Evolutionary conservation across 1,140 invertebrate genomes (phyloP), one percentile per base, ranked within the genome.

Genomic region (Heliconius hermathena): DNA sequence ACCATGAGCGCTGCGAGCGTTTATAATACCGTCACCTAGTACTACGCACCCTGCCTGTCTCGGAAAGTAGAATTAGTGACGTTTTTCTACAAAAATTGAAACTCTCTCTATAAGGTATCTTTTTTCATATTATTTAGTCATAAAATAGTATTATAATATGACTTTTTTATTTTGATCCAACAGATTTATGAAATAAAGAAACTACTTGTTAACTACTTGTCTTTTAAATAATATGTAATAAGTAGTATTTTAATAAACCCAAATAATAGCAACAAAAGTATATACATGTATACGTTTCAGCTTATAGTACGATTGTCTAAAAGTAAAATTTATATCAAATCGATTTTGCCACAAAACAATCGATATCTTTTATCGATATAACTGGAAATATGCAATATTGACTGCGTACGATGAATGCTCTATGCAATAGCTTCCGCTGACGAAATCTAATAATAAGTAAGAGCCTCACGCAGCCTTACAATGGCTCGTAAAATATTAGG

Each of bases 371-470:
- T 80, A 82, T 82, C 77, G 72, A 70, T 79, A 73, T 82, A 74
- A 84, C 82, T 83, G 84, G 79, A 85, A 84, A 82, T 76, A 82
- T 80, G 86, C 84, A 86, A 86, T 86, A 83, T 78, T 81, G 81
- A 79, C 73, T 79, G 80, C 75, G 82, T 83, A 84, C 82, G 79
- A 76, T 72, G 72, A 77, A 80, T 74, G 80, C 77, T 82, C 78
- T 77, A 84, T 82, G 87, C 88, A 85, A 86, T 86, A 79, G 83
- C 87, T 88, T 89, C 88, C 87, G 88, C 83, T 89, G 86, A 88
- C 85, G 88, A 88, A 89, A 89, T 83, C 85, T 87, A 87, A 88
- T 88, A 85, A 84, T 83, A 81, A 82, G 72, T 80, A 74, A 75
- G 41, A 75, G 73, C 70, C 70, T 75, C 73, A 70, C 73, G 75